phyloP scores from a whole-genome alignment of 2,113 vertebrate species.

The Gymnorhina tibicen region DNA sequence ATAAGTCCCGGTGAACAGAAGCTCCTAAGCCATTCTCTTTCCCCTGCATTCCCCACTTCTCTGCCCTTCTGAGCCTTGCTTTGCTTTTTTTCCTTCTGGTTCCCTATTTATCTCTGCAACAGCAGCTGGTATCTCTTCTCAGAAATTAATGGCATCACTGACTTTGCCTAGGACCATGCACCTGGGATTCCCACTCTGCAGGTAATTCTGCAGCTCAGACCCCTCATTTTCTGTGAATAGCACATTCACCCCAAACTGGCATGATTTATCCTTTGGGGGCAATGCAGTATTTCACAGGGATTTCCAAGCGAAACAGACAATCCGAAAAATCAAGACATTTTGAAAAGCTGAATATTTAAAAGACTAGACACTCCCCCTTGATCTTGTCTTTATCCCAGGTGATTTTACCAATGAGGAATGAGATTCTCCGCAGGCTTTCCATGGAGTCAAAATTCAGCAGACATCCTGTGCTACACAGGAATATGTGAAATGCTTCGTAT shows the following conservation, averaged over 20 bases:
- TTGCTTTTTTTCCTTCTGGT: neutral
- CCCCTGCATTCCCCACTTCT: rapidly evolving
- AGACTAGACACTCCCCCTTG: neutral
- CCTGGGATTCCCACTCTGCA: neutral
- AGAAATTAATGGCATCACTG: neutral
- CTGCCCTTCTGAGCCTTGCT: neutral
- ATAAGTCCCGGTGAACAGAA: neutral
- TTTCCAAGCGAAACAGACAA: neutral
- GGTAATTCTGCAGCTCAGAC: neutral
- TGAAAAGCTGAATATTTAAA: neutral
- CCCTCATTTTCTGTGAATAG: neutral
- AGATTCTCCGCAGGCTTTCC: neutral
- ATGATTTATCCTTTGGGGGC: neutral
- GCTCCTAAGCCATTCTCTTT: neutral
- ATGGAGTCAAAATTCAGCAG: neutral
- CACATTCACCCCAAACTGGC: neutral
- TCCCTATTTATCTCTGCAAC: neutral
- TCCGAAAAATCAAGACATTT: neutral
- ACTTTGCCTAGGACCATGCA: neutral
- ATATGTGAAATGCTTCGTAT: neutral
- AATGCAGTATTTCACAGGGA: neutral
- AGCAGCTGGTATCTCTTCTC: neutral
- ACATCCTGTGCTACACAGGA: neutral
- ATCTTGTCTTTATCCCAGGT: neutral
- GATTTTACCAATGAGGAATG: neutral